Percentiles rank a stretch among this genome's conserved stretches.
These are phyloP conservation scores for Macrocentrus cingulum DNA, from an alignment of 1,140 invertebrate species.

Conservation along the genomic window DNA sequence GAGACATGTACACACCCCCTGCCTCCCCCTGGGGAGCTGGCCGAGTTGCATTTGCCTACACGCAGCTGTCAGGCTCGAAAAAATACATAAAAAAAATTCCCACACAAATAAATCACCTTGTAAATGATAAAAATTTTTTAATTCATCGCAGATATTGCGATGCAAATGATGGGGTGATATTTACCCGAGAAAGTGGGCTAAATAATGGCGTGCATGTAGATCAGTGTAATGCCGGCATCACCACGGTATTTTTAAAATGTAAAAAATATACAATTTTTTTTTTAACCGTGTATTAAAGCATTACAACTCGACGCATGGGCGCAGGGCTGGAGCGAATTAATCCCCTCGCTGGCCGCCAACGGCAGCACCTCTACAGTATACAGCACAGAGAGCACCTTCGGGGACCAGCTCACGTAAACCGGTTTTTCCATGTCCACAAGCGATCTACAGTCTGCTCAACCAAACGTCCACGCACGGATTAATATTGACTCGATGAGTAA, in stretches of 20 bases:
- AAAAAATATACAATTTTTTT: not conserved
- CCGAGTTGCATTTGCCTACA: constrained; percentile 23
- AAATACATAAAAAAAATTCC: constrained; percentile 15
- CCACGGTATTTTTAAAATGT: not conserved
- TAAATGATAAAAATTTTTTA: not conserved
- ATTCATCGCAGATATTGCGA: not conserved
- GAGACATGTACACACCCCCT: not conserved
- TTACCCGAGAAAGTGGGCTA: not conserved
- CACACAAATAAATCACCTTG: not conserved
- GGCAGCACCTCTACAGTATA: constrained; percentile 7
- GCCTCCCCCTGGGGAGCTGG: not conserved
- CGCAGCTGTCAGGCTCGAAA: constrained; percentile 35
- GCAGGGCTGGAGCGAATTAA: constrained; percentile 3
- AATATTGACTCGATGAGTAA: too few relatives aligned
- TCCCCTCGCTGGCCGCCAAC: not conserved
- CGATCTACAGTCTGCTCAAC: constrained; percentile 12
- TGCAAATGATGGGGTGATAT: constrained; percentile 11
- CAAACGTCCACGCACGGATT: constrained; percentile 9
- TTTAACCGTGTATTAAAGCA: not conserved
- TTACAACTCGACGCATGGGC: not conserved
- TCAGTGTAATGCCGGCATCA: constrained; percentile 9
- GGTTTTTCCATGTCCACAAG: constrained; percentile 4
- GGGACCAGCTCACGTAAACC: constrained; percentile 10
- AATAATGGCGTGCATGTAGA: constrained; percentile 10
- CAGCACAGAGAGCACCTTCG: not conserved